Evolutionary conservation across 2,888 invertebrate genomes (phyloP).

Genomic region (Parelbella ahira): DNA sequence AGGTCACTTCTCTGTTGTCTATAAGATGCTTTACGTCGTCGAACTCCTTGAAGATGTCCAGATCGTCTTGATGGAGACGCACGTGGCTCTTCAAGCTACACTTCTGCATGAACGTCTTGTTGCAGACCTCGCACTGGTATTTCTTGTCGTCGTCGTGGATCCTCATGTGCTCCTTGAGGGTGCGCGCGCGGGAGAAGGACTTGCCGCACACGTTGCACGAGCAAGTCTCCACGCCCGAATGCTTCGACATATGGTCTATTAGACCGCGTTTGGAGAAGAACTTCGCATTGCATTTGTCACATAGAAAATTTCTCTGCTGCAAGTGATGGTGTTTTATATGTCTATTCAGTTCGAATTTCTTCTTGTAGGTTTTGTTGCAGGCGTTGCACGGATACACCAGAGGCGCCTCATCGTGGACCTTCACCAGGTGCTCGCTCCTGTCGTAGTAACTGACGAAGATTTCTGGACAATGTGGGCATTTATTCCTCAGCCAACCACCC

Average conservation of each 20-base stretch:
- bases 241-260: slow-evolving; percentile 57
- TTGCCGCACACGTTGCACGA: slow-evolving; percentile 64
- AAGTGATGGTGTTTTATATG: slow-evolving; percentile 71
- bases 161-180: slow-evolving; percentile 60
- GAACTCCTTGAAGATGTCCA: slow-evolving; percentile 74
- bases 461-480: slow-evolving; percentile 68
- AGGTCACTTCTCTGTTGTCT: slow-evolving; percentile 65
- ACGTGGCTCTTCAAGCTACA: slow-evolving; percentile 67
- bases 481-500: slow-evolving; percentile 71
- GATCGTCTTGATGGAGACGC: slow-evolving; percentile 63
- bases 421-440: slow-evolving; percentile 62
- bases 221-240: slow-evolving; percentile 53
- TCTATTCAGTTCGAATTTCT: slow-evolving; percentile 66
- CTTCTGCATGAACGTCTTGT: slow-evolving; percentile 68
- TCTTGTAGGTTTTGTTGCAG: slow-evolving; percentile 68
- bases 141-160: slow-evolving; percentile 59
- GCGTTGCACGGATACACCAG: slow-evolving; percentile 66
- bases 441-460: slow-evolving; percentile 73
- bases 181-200: slow-evolving; percentile 51
- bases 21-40: slow-evolving; percentile 73
- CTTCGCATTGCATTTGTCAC: slow-evolving; percentile 66
- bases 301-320: slow-evolving; percentile 62
- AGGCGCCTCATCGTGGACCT: slow-evolving; percentile 58
- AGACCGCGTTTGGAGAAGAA: slow-evolving; percentile 70
- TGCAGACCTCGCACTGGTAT: slow-evolving; percentile 66